Evolutionary conservation across 2,113 vertebrate genomes (phyloP).

Genomic region (Hucho hucho): DNA sequence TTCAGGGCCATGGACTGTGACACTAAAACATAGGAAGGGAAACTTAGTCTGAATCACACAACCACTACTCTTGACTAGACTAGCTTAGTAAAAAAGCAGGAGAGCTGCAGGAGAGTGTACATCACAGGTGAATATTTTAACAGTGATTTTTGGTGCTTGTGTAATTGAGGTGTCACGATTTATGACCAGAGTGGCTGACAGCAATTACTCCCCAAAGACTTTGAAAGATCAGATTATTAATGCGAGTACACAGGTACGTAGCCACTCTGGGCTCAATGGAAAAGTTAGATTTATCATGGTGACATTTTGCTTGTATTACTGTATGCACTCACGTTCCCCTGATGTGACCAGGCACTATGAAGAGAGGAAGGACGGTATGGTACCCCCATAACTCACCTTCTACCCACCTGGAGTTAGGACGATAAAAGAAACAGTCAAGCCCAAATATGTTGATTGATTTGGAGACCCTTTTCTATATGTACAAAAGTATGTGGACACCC

Average conservation of each 20-base stretch:
- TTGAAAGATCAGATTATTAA: not conserved
- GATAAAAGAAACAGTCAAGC: not conserved
- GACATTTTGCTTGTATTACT: slow-evolving; percentile 72
- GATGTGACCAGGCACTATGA: slow-evolving; percentile 33
- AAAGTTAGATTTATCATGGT: slow-evolving; percentile 78
- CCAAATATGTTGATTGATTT: not conserved
- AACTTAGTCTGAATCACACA: not conserved
- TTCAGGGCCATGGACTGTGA: not conserved
- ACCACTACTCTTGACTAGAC: slow-evolving; percentile 34
- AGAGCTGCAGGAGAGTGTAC: slow-evolving; percentile 41
- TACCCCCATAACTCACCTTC: slow-evolving; percentile 6
- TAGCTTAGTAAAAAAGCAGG: slow-evolving; percentile 38
- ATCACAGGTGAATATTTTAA: slow-evolving; percentile 66
- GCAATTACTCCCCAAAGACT: slow-evolving; percentile 70
- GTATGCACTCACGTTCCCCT: slow-evolving; percentile 58
- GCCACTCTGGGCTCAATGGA: slow-evolving; percentile 60
- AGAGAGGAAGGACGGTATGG: slow-evolving; percentile 7
- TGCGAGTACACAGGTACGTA: slow-evolving; percentile 53
- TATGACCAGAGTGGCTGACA: slow-evolving; percentile 66
- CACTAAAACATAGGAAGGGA: not conserved
- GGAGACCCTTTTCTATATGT: too few species aligned
- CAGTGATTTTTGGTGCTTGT: slow-evolving; percentile 69
- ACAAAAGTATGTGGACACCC: too few species aligned
- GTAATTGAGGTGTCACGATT: slow-evolving; percentile 68
- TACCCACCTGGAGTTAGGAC: slow-evolving; percentile 12